phyloP scores from a whole-genome alignment of 1,140 invertebrate species.

The Venturia canescens region DNA sequence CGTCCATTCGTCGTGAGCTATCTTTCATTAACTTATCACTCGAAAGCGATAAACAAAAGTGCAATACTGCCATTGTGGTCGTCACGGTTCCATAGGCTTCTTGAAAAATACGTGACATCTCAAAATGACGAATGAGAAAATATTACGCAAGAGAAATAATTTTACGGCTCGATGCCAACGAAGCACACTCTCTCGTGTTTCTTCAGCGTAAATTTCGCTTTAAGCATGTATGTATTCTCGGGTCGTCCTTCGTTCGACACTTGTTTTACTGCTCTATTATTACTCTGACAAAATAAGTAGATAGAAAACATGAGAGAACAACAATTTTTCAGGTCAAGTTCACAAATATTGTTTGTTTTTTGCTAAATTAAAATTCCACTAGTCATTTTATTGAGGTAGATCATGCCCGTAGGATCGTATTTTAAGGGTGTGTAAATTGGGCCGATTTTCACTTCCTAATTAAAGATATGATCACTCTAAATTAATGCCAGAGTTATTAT shows the following conservation, averaged over 20 bases:
- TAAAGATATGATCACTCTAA: too few relatives aligned
- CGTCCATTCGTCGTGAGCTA: not conserved
- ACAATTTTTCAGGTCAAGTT: slow-evolving; percentile 25
- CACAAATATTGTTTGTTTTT: slow-evolving; percentile 6
- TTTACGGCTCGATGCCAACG: slow-evolving; percentile 3
- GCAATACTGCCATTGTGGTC: not conserved
- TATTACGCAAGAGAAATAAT: not conserved
- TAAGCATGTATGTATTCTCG: slow-evolving; percentile 10
- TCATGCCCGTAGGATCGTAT: too few relatives aligned
- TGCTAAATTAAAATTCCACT: too few relatives aligned
- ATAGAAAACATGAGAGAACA: not conserved
- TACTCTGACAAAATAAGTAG: not conserved
- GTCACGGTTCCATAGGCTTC: not conserved
- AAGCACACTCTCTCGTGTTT: not conserved
- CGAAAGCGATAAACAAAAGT: not conserved
- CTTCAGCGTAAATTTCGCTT: not conserved
- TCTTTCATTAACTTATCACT: not conserved
- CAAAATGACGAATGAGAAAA: not conserved
- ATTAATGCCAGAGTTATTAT: too few relatives aligned
- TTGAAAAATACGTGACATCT: not conserved
- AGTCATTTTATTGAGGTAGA: too few relatives aligned
- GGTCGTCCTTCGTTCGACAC: not conserved
- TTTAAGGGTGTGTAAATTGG: too few relatives aligned
- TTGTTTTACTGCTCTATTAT: not conserved
- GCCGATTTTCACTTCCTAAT: too few relatives aligned